phyloP scores from a whole-genome alignment of 2,113 vertebrate species.

The Butorides virescens region DNA sequence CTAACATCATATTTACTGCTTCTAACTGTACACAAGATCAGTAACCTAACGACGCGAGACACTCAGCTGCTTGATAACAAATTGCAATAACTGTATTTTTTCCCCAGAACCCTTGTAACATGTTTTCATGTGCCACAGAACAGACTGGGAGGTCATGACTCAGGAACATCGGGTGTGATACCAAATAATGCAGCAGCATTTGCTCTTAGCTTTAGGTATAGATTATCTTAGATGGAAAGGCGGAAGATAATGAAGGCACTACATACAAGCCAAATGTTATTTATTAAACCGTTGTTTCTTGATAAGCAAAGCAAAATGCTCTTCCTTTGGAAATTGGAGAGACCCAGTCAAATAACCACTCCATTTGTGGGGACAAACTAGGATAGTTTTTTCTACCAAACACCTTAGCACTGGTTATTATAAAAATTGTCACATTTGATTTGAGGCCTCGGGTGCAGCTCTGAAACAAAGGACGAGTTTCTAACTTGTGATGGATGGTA shows the following conservation, averaged over 20 bases:
- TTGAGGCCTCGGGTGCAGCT: slow-evolving; percentile 51
- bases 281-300: slow-evolving; percentile 22
- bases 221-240: neutral
- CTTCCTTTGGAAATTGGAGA: slow-evolving; percentile 12
- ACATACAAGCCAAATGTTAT: neutral
- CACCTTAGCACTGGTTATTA: neutral
- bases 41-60: neutral
- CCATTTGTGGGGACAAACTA: slow-evolving; percentile 8
- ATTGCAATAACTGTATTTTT: neutral
- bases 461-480: slow-evolving; percentile 35
- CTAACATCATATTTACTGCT: slow-evolving; percentile 33
- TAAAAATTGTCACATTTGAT: slow-evolving; percentile 57
- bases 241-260: neutral
- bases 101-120: neutral
- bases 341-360: neutral
- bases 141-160: neutral
- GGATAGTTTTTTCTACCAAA: slow-evolving; percentile 12
- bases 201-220: neutral
- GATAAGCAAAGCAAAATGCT: slow-evolving; percentile 40
- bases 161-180: neutral
- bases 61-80: neutral
- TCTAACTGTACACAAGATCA: slow-evolving; percentile 15
- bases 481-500: slow-evolving; percentile 61
- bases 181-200: neutral
- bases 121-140: neutral